These are phyloP conservation scores for Drosophila watanabei DNA, from an alignment of 1,140 invertebrate genomes.

Conservation along the genomic window DNA sequence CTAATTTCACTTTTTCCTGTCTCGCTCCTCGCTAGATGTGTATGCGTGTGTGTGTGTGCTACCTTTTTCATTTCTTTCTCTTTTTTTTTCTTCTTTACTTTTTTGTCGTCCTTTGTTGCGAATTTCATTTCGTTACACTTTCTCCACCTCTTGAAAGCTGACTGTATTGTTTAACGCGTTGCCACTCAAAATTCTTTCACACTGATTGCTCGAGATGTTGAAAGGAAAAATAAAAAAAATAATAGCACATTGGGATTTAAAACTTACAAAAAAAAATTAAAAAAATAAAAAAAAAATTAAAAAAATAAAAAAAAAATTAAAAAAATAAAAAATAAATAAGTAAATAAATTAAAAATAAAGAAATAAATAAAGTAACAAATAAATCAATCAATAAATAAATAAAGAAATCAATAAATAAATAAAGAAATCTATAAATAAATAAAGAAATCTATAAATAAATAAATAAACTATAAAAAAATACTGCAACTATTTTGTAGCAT, in stretches of 20 bases:
- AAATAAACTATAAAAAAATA: too few relatives aligned
- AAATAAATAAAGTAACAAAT: neutral
- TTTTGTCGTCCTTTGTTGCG: slow-evolving; percentile 39
- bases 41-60: slow-evolving; percentile 20
- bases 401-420: neutral
- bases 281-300: too few relatives aligned
- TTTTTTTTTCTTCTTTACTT: slow-evolving; percentile 16
- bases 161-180: slow-evolving; percentile 59
- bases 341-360: too few relatives aligned
- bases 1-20: slow-evolving; percentile 71
- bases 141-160: slow-evolving; percentile 21
- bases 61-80: slow-evolving; percentile 30
- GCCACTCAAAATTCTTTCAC: slow-evolving; percentile 62
- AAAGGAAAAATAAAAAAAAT: slow-evolving; percentile 36
- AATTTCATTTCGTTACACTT: slow-evolving; percentile 59
- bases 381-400: neutral
- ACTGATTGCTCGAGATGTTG: slow-evolving; percentile 60
- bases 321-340: too few relatives aligned
- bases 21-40: neutral
- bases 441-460: too few relatives aligned
- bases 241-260: neutral
- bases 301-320: too few relatives aligned
- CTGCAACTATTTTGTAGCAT: slow-evolving; percentile 12
- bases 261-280: neutral
- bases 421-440: too few relatives aligned